A percentile compares a stretch with the other conserved stretches of the same genome.
phyloP scores from a whole-genome alignment of 92 coral and sea anemone species.

The Heliopora coerulea region DNA sequence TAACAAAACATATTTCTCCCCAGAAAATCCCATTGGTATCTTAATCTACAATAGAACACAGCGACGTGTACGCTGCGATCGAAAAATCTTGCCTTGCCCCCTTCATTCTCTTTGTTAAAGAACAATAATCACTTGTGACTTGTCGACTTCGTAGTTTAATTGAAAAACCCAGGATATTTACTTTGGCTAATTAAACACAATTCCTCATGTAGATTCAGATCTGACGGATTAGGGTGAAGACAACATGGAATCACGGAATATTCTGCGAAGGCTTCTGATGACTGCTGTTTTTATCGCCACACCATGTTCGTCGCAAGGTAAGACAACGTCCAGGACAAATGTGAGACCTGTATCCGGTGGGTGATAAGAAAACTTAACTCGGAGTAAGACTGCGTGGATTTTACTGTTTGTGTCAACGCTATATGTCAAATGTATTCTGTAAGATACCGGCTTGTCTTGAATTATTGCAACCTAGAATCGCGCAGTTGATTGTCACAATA shows the following conservation, averaged over 20 bases:
- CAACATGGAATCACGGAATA: neutral
- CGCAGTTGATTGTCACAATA: no score
- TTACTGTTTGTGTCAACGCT: no score
- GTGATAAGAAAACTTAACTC: no score
- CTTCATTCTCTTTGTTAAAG: constrained; percentile 2
- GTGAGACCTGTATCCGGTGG: no score
- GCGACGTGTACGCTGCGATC: neutral
- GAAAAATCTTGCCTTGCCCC: neutral
- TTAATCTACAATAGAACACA: neutral
- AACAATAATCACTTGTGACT: constrained; percentile 2
- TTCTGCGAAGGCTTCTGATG: neutral
- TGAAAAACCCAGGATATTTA: constrained; percentile 18
- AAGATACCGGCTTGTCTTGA: no score
- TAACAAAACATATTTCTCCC: neutral
- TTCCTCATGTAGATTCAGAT: constrained; percentile 30
- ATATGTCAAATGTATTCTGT: no score
- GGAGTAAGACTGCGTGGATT: no score
- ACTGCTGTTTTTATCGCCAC: neutral
- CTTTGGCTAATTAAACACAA: constrained; percentile 20
- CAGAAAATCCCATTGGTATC: neutral
- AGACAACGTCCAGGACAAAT: neutral
- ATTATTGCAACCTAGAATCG: no score
- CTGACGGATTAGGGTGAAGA: constrained; percentile 1
- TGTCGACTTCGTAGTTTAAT: neutral
- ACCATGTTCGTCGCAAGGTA: neutral